Evolutionary conservation across 1,140 invertebrate genomes (phyloP).

Genomic region (Glossosoma conforme): DNA sequence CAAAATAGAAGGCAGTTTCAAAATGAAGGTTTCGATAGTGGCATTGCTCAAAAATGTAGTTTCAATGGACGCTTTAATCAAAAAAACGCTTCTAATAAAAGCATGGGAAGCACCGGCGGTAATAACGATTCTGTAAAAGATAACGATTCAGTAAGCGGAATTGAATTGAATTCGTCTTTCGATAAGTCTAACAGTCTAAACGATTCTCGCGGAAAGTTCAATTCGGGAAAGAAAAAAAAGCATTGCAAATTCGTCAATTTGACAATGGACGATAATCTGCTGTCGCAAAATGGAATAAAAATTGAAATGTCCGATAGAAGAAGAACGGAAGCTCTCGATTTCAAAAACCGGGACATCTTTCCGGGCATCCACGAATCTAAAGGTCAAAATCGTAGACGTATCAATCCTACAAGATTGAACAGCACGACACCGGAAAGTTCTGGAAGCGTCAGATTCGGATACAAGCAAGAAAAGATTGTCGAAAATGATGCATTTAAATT

Average conservation of each 20-base stretch:
- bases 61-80: constrained; percentile 1
- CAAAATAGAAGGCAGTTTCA: not conserved
- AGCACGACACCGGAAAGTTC: constrained; percentile 34
- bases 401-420: constrained; percentile 44
- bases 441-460: constrained; percentile 30
- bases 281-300: constrained; percentile 15
- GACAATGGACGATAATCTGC: constrained; percentile 31
- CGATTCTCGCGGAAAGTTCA: constrained; percentile 41
- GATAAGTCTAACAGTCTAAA: constrained; percentile 33
- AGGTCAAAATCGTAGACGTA: constrained; percentile 39
- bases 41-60: not conserved
- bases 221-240: constrained; percentile 40
- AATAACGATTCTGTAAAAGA: not conserved
- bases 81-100: not conserved
- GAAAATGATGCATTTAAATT: constrained; percentile 44
- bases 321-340: constrained; percentile 34
- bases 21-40: no score
- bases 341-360: constrained; percentile 42
- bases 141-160: not conserved
- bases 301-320: constrained; percentile 32
- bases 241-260: constrained; percentile 34
- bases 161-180: not conserved
- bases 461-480: constrained; percentile 22
- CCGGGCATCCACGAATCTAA: constrained; percentile 44
- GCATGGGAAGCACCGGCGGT: not conserved